These are phyloP conservation scores for Bradypodion pumilum DNA, from an alignment of 2,797 vertebrate genomes.

Conservation along the genomic window DNA sequence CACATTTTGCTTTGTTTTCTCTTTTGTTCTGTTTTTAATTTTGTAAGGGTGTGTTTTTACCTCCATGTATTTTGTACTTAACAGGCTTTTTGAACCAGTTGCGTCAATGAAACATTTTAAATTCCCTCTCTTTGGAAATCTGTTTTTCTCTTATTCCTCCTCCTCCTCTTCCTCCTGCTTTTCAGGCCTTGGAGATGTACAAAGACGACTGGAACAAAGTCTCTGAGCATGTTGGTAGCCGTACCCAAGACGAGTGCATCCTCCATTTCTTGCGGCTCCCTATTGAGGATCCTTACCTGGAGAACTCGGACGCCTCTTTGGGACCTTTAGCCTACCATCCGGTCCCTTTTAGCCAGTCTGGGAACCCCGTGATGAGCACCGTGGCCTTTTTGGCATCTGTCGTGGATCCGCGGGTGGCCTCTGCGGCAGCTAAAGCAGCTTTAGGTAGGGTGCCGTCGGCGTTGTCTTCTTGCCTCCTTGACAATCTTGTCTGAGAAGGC, in stretches of 20 bases:
- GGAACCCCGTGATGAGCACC: conserved; percentile 97
- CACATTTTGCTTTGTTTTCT: no score
- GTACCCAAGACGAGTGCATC: conserved; percentile 97
- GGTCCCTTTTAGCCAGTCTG: conserved; percentile 96
- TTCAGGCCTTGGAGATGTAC: conserved; percentile 95
- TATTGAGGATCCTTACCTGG: conserved; percentile 95
- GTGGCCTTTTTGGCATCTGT: conserved; percentile 96
- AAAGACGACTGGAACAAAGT: conserved; percentile 99
- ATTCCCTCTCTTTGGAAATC: not conserved
- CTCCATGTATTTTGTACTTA: not conserved
- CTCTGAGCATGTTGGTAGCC: conserved; percentile 94
- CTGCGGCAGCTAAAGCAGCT: conserved; percentile 91
- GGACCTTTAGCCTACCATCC: conserved; percentile 96
- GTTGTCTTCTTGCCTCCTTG: fast-evolving
- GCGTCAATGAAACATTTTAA: no score
- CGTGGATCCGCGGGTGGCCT: conserved; percentile 93
- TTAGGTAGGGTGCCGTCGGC: conserved; percentile 79
- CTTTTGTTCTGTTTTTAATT: no score
- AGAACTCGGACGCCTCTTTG: conserved; percentile 87
- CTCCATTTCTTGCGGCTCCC: conserved; percentile 94
- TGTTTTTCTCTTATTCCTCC: fast-evolving
- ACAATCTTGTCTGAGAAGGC: not conserved
- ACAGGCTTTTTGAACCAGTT: not conserved
- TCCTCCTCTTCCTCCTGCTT: no score
- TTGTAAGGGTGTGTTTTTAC: no score